Evolutionary conservation across 2,888 invertebrate genomes (phyloP).

Genomic region (Apamea epomidion): DNA sequence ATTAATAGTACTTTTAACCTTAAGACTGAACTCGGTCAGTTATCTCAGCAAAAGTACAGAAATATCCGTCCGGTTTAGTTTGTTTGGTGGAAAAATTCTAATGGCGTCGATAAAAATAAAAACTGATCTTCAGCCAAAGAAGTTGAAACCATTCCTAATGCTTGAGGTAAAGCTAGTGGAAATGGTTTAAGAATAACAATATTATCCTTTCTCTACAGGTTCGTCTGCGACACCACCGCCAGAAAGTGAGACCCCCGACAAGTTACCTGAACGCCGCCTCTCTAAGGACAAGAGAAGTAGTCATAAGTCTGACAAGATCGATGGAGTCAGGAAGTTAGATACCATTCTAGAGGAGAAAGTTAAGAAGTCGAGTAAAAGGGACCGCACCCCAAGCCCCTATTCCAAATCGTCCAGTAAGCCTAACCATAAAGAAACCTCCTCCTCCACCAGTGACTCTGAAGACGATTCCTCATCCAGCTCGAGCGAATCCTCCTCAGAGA

Average conservation of each 20-base stretch:
- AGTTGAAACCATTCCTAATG: background rate
- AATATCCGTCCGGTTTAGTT: background rate
- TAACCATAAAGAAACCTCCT: conserved; percentile 83
- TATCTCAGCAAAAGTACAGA: background rate
- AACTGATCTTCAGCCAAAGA: too few relatives aligned
- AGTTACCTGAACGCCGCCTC: conserved; percentile 76
- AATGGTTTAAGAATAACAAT: background rate
- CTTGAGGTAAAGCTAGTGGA: background rate
- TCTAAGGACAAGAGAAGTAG: conserved; percentile 82
- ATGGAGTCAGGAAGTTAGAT: conserved; percentile 79
- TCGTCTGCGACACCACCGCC: conserved; percentile 82
- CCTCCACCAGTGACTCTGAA: conserved; percentile 84
- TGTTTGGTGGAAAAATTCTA: too few relatives aligned
- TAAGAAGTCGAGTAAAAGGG: conserved; percentile 78
- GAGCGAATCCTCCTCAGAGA: conserved; percentile 77
- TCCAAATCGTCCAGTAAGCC: conserved; percentile 69
- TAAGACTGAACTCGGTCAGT: background rate
- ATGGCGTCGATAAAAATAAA: background rate
- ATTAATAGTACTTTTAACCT: background rate
- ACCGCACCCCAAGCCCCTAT: conserved; percentile 81
- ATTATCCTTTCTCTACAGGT: conserved; percentile 70
- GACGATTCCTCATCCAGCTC: conserved; percentile 79
- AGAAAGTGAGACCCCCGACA: conserved; percentile 83
- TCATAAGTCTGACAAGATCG: conserved; percentile 81
- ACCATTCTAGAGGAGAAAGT: conserved; percentile 80